phyloP scores from a whole-genome alignment of 2,888 invertebrate species.

The Eristalis pertinax region DNA sequence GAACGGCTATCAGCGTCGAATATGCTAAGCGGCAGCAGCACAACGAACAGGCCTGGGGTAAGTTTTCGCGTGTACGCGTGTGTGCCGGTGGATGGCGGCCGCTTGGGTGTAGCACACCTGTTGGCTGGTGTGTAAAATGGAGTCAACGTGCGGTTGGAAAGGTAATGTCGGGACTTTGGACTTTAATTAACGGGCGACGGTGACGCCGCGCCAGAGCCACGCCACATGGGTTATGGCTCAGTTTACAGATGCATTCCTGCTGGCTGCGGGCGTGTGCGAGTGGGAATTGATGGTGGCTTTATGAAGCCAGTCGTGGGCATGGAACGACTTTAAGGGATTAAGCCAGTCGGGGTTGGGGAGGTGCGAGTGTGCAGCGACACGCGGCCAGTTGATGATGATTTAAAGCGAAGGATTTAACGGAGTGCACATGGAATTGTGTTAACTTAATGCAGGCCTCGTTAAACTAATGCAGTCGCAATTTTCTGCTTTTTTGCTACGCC shows the following conservation, averaged over 20 bases:
- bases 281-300: too few species aligned
- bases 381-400: too few species aligned
- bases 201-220: conserved; percentile 2
- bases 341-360: too few species aligned
- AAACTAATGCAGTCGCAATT: too few species aligned
- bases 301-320: too few species aligned
- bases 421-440: too few species aligned
- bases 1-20: conserved; percentile 65
- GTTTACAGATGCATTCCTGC: background rate
- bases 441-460: too few species aligned
- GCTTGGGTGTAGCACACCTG: background rate
- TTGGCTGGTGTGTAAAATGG: conserved; percentile 3
- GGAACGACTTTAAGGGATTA: too few species aligned
- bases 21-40: conserved; percentile 48
- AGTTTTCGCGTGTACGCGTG: conserved; percentile 9
- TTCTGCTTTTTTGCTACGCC: too few species aligned
- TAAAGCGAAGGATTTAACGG: too few species aligned
- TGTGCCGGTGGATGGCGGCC: background rate
- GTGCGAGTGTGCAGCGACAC: too few species aligned
- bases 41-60: conserved; percentile 52
- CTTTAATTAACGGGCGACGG: conserved; percentile 35
- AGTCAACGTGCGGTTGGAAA: conserved; percentile 24
- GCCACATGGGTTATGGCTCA: background rate
- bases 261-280: background rate
- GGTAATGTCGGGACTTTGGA: conserved; percentile 4